Percentiles rank a stretch among this genome's conserved stretches.
Evolutionary conservation across 2,113 vertebrate genomes (phyloP).

Genomic region (Platichthys stellatus): DNA sequence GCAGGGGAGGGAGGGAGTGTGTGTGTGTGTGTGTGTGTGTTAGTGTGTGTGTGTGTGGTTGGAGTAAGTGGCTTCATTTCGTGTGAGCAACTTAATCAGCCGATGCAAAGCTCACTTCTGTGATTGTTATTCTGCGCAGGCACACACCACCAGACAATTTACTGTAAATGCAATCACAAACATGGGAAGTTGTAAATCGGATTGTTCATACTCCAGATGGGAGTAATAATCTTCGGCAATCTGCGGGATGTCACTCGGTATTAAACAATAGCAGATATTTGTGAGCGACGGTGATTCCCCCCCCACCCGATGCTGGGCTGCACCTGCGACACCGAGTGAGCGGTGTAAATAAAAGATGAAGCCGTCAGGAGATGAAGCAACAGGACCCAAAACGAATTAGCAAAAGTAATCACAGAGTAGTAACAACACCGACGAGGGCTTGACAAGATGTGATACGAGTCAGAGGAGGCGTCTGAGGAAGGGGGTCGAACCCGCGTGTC

Average conservation of each 20-base stretch:
- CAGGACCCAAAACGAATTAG: conserved; percentile 63
- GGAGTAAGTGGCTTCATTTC: conserved; percentile 60
- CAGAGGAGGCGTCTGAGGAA: not conserved
- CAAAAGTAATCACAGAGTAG: conserved; percentile 55
- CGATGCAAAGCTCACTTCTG: conserved; percentile 25
- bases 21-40: not conserved
- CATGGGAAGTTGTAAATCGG: conserved; percentile 19
- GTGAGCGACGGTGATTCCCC: conserved; percentile 21
- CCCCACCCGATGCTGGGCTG: conserved; percentile 25
- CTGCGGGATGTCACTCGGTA: conserved; percentile 41
- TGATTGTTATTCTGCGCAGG: conserved; percentile 56
- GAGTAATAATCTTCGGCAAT: conserved; percentile 49
- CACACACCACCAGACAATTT: conserved; percentile 38
- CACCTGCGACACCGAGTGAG: conserved; percentile 55
- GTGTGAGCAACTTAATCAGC: conserved; percentile 65
- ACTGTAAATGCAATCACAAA: conserved; percentile 44
- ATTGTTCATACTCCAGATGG: conserved; percentile 43
- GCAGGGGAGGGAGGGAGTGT: conserved; percentile 37
- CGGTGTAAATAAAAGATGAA: conserved; percentile 74
- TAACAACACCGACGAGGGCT: conserved; percentile 42
- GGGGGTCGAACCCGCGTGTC: not conserved
- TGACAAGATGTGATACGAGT: conserved; percentile 26
- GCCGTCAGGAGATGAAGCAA: conserved; percentile 66
- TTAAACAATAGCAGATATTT: conserved; percentile 49
- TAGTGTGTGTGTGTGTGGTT: not conserved